Evolutionary conservation across 2,113 vertebrate species (phyloP), one percentile per base, ranked within the genome.

Genomic region (Puntigrus tetrazona): DNA sequence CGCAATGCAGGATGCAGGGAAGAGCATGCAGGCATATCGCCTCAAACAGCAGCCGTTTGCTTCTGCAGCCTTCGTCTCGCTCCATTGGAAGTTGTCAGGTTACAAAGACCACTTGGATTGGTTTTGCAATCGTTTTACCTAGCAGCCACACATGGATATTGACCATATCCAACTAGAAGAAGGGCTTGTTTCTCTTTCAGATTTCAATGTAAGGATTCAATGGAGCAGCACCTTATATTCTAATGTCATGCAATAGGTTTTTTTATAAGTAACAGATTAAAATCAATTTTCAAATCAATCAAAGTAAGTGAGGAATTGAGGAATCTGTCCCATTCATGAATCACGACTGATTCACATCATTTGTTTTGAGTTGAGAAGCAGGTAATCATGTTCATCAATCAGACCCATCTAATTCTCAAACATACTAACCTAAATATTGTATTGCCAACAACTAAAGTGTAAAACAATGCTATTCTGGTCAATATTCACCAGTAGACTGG

Each of bases 111-210:
- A 75, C 76, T 85, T 45, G 50, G 83, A 43, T 47, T 70, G 45
- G 18, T 88, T 85, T 80, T 75, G 84, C 81, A 81, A 86, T 80
- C 57, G 18, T 85, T 81, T 52, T 83, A 74, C 77, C 84, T 47
- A 86, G 84, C 87, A 90, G 89, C 89, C 88, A 83, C 89, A 88
- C 89, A 89, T 27, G 72, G 31, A 79, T 78, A 85, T 78, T 78
- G 27, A 69, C 83, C 72, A 78, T 88, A 52, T 83, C 75, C 14
- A 31, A 50, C 38, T 45, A 50, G 61, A 31, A 82, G 90, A 84
- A 88, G 89, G 84, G 85, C 81, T 83, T 89, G 87, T 69, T 72
- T 34, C 50, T 63, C 36, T 29, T 25, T 78, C 86, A 88, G 43
- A 67, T 22, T 65, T 34, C 59, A 38, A 31, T 43, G n/a, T 59